Base-by-base conservation (phyloP, 2,888 invertebrate genomes). In the Cyclophora albipunctata region DNA sequence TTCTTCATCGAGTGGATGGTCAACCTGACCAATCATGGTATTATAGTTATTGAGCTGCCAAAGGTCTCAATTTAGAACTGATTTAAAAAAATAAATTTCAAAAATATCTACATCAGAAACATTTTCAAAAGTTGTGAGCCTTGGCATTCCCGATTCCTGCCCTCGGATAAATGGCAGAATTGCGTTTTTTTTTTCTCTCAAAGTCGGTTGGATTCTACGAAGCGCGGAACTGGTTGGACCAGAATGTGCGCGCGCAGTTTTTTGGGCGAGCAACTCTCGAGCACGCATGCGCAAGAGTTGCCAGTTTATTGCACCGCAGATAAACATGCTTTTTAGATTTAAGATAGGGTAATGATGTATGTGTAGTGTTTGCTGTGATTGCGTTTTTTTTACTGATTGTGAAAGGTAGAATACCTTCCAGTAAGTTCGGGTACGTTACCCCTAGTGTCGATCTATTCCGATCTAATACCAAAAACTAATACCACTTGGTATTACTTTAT, bases 191-290 rank as follows among this genome's bases (percentile, higher is more conserved):
- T 69, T 71, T 65, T 64, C 57, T 34, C 64, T 63, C 59, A 53
- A 56, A 60, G 55, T 63, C 61, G 62, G 59, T 60, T 52, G 66
- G 73, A 73, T 87, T 86, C 86, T 79, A 78, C 84, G 85, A 84
- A 86, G 73, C 72, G 57, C 64, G 68, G 75, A 85, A 86, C 87
- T 70, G 86, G 87, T 86, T 78, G 62, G 60, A 79, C 79, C 63
- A 73, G 79, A 64, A 62, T 55, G 66, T 65, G 71, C 64, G 73
- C 70, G 64, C 66, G 64, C 43, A 72, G 81, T 84, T 84, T 86
- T 86, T 87, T 86, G 77, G 84, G 73, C 71, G 67, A 64, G 72
- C 67, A 69, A 71, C 74, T 66, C 70, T 53, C 20, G 55, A 57
- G 62, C 69, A 64, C 70, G 71, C 67, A 61, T 57, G 55, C 49